These are phyloP conservation scores for Enchytraeus crypticus DNA, from an alignment of 2,888 invertebrate species.

Conservation along the genomic window DNA sequence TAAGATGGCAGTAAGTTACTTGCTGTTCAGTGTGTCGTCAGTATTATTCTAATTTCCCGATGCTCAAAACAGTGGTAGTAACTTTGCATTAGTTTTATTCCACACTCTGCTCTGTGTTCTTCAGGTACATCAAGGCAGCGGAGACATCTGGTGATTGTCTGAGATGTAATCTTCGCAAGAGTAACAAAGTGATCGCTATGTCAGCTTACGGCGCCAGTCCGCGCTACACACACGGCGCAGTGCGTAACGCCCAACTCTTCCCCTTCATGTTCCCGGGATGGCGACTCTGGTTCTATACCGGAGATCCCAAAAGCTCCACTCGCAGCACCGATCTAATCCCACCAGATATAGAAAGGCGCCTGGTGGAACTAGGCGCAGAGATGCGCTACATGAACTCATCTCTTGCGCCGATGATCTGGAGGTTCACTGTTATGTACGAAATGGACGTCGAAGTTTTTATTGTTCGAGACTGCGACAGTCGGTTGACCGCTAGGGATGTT, in stretches of 20 bases:
- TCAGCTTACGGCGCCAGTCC: slow-evolving; percentile 2
- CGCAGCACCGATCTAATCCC: not conserved
- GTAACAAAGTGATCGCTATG: not conserved
- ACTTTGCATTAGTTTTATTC: no score
- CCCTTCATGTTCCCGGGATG: slow-evolving; percentile 4
- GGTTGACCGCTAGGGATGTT: slow-evolving; percentile 1
- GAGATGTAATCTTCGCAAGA: not conserved
- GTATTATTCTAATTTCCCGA: no score
- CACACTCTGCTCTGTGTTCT: no score
- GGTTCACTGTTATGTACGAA: slow-evolving; percentile 7
- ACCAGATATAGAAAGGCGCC: not conserved
- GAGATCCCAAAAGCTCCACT: not conserved
- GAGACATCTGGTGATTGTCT: not conserved
- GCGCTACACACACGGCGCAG: slow-evolving; percentile 1
- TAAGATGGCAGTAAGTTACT: no score
- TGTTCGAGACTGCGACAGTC: slow-evolving; percentile 7
- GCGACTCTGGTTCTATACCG: not conserved
- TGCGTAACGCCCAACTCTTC: slow-evolving; percentile 4
- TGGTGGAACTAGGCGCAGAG: slow-evolving; percentile 3
- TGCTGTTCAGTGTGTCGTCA: no score
- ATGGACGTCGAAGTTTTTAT: slow-evolving; percentile 8
- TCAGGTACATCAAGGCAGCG: no score
- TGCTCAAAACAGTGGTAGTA: no score
- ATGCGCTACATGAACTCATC: not conserved
- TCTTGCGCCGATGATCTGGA: slow-evolving; percentile 11